Evolutionary conservation across 1,140 invertebrate genomes (phyloP).

Genomic region (Bombus terrestris): DNA sequence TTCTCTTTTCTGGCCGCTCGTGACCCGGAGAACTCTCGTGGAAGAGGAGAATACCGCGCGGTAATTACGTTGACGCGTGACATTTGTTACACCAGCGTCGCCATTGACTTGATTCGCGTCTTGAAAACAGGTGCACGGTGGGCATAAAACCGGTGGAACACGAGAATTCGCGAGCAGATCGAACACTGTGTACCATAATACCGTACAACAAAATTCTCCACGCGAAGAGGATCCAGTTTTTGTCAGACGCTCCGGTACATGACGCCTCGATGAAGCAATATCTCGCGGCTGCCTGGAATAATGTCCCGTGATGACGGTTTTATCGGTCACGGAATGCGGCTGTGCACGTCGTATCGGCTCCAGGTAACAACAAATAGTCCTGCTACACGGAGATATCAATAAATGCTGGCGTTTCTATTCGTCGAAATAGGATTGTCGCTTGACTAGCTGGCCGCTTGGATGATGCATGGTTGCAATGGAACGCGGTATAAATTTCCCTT

Average conservation of each 20-base stretch:
- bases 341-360: not conserved
- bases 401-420: conserved; percentile 27
- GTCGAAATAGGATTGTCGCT: conserved; percentile 18
- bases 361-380: not conserved
- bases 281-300: conserved; percentile 45
- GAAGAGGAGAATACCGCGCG: conserved; percentile 32
- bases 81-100: too few relatives aligned
- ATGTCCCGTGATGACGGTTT: conserved; percentile 37
- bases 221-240: conserved; percentile 34
- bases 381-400: not conserved
- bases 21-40: not conserved
- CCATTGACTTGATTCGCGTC: not conserved
- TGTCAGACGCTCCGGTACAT: not conserved
- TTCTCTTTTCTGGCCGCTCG: conserved; percentile 18
- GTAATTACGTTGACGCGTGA: conserved; percentile 55
- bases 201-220: not conserved
- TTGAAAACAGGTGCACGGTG: too few relatives aligned
- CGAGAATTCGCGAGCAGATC: not conserved
- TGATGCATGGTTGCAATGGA: conserved; percentile 21
- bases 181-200: not conserved
- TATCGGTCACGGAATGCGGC: conserved; percentile 33
- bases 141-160: not conserved
- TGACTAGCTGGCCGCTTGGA: not conserved
- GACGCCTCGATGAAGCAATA: conserved; percentile 53
- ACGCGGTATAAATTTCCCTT: conserved; percentile 34